phyloP scores from a whole-genome alignment of 2,113 vertebrate genomes.

The Halcyon senegalensis region DNA sequence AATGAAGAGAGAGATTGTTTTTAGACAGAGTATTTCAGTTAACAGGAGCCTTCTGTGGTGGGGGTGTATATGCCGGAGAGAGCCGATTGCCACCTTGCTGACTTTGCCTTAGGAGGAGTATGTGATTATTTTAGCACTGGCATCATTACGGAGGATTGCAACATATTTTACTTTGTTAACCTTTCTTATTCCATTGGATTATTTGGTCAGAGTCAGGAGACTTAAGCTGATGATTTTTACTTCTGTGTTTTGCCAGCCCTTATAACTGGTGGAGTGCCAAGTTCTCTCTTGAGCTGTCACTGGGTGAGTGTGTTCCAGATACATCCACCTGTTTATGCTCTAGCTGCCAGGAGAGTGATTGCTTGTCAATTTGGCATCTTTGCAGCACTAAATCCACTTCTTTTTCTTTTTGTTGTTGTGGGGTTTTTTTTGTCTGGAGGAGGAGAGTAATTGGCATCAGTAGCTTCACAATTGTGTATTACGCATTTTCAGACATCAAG shows the following conservation, averaged over 20 bases:
- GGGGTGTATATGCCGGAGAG: background rate
- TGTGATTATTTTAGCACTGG: slow-evolving; percentile 3
- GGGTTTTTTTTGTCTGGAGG: background rate
- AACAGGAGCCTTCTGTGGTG: background rate
- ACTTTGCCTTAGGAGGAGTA: slow-evolving; percentile 13
- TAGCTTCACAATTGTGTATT: background rate
- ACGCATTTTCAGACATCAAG: background rate
- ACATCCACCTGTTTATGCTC: slow-evolving; percentile 66
- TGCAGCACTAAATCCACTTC: slow-evolving; percentile 2
- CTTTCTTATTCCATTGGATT: slow-evolving; percentile 10
- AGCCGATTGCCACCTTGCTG: background rate
- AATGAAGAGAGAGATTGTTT: background rate
- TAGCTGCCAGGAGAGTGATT: slow-evolving; percentile 56
- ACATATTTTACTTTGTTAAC: slow-evolving; percentile 39
- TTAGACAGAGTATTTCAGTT: background rate
- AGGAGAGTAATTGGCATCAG: background rate
- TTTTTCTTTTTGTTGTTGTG: background rate
- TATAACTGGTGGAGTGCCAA: slow-evolving; percentile 29
- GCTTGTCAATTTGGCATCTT: slow-evolving; percentile 52
- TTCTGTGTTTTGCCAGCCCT: slow-evolving; percentile 35
- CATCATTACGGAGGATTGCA: background rate
- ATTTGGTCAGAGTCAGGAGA: slow-evolving; percentile 19
- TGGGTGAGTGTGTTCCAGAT: slow-evolving; percentile 43
- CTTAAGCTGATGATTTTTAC: slow-evolving; percentile 12
- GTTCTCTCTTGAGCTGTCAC: slow-evolving; percentile 51